Evolutionary conservation across 1,140 invertebrate species (phyloP).

Genomic region (Aphaenogaster rudis): DNA sequence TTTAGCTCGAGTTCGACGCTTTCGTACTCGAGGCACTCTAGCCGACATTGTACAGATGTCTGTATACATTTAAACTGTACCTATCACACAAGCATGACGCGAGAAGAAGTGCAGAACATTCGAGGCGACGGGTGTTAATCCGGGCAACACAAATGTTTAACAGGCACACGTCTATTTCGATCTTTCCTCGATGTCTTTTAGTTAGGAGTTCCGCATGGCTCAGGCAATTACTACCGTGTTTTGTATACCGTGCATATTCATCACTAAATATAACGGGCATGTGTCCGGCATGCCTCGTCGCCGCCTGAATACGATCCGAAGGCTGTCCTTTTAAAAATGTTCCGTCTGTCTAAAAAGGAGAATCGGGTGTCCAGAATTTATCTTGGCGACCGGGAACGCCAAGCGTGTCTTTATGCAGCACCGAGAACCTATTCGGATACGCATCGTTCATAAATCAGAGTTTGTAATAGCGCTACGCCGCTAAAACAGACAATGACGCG

Average conservation of each 20-base stretch:
- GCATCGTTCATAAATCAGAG: conserved; percentile 40
- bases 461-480: conserved; percentile 32
- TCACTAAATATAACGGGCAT: background rate
- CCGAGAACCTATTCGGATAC: background rate
- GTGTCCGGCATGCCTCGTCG: background rate
- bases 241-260: background rate
- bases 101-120: conserved; percentile 9
- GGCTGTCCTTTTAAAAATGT: background rate
- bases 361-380: background rate
- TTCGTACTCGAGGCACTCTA: background rate
- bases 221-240: background rate
- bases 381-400: background rate
- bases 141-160: conserved; percentile 2
- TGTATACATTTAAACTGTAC: conserved; percentile 3
- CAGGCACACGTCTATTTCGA: background rate
- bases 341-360: background rate
- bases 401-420: background rate
- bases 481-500: conserved; percentile 54
- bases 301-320: background rate
- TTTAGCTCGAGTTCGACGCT: background rate
- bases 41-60: background rate
- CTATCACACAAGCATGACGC: background rate
- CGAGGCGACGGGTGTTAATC: background rate
- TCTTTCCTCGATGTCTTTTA: background rate
- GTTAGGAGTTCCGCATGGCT: no score